phyloP scores from a whole-genome alignment of 2,113 vertebrate species.

The Pomatorhinus ruficollis region DNA sequence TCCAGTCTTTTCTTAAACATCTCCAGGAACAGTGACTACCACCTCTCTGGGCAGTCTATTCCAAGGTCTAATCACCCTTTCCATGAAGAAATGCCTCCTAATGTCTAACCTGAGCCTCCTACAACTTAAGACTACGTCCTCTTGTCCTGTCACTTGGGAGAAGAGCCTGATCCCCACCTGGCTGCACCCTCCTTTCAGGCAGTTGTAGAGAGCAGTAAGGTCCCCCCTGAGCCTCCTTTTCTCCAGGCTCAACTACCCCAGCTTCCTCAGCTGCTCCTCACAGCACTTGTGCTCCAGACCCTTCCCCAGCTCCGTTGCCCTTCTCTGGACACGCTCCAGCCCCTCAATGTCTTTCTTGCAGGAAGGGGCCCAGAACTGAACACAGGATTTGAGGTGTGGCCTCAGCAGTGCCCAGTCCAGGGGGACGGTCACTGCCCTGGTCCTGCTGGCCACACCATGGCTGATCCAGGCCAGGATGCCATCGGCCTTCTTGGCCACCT shows the following conservation, averaged over 20 bases:
- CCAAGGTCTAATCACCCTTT: background rate
- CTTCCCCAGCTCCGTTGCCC: background rate
- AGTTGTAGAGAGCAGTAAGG: accelerated
- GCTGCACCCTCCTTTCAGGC: background rate
- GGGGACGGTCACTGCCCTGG: background rate
- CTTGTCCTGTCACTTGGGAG: background rate
- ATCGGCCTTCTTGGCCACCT: background rate
- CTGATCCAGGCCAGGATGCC: background rate
- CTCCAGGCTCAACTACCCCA: background rate
- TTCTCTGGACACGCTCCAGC: background rate
- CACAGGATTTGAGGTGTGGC: background rate
- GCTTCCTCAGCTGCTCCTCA: background rate
- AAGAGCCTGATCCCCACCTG: accelerated
- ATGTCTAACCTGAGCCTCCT: background rate
- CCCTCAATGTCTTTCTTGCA: background rate
- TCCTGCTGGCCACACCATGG: background rate
- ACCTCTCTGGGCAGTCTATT: background rate
- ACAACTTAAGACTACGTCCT: background rate
- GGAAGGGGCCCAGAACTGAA: background rate
- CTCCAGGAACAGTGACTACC: background rate
- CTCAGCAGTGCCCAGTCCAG: background rate
- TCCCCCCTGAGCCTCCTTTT: background rate
- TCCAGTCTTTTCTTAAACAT: background rate
- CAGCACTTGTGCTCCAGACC: background rate
- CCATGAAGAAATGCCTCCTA: background rate